Base-by-base conservation (phyloP, 1,140 invertebrate species). In the Aphelenchoides avenae region DNA sequence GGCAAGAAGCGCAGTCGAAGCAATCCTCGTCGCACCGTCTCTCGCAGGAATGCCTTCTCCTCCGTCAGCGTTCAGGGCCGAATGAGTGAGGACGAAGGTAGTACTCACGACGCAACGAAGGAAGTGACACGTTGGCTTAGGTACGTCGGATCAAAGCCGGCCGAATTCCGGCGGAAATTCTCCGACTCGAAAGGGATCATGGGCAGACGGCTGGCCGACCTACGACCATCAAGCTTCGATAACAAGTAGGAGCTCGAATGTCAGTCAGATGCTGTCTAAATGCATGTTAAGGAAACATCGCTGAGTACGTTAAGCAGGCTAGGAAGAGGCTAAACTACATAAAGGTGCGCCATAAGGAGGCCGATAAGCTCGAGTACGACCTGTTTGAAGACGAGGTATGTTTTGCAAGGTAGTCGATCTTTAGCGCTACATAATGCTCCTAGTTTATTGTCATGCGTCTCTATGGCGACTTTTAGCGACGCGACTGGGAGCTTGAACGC, bases 401-500 rank as follows among this genome's bases (percentile, higher is more conserved):
- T 20, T 6, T 37, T 22, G 37, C 26, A 15, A 33, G 30, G 27
- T 57, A 6, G n/a, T 15, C 22, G 49, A n/a, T n/a, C n/a, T n/a
- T n/a, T n/a, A n/a, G 48, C 49, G 29, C 49, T 62, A n/a, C n/a
- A n/a, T n/a, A n/a, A n/a, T n/a, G n/a, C n/a, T n/a, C n/a, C n/a
- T 37, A 20, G 3, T 4, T 55, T 55, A 36, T n/a, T 3, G 51
- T 3, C 26, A 11, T 51, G n/a, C 6, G n/a, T n/a, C n/a, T n/a
- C n/a, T n/a, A n/a, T n/a, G n/a, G n/a, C n/a, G n/a, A n/a, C 20
- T 57, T 70, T 26, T 24, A 75, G 68, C 52, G 73, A 39, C 40
- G 60, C 39, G 73, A 71, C 53, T 75, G 73, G 75, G 75, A 77
- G 58, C 24, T 54, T n/a, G 47, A 56, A 26, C 58, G 58, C 79